Evolutionary conservation across 2,888 invertebrate species (phyloP).

Genomic region (Brachyptera putata): DNA sequence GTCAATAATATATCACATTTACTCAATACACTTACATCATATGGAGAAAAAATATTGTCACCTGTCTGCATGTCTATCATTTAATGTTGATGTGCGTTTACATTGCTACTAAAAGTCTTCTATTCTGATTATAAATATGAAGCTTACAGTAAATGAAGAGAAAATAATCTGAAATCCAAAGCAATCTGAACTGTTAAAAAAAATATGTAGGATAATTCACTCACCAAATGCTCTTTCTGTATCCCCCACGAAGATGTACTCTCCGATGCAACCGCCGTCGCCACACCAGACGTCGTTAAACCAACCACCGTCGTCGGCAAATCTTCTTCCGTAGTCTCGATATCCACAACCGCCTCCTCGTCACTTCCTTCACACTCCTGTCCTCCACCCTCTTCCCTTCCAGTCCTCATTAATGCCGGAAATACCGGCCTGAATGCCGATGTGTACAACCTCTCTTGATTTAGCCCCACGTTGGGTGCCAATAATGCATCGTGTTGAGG

Average conservation of each 20-base stretch:
- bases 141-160: too few relatives aligned
- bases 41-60: too few relatives aligned
- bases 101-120: too few relatives aligned
- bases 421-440: conserved; percentile 59
- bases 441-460: conserved; percentile 44
- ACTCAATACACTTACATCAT: too few relatives aligned
- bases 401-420: conserved; percentile 37
- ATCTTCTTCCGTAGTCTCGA: conserved; percentile 81
- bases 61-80: too few relatives aligned
- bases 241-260: background rate
- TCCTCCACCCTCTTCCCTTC: background rate
- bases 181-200: too few relatives aligned
- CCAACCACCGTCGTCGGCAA: conserved; percentile 39
- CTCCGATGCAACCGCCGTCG: background rate
- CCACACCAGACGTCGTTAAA: too few relatives aligned
- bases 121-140: too few relatives aligned
- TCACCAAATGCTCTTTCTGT: background rate
- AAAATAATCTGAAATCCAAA: too few relatives aligned
- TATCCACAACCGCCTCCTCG: conserved; percentile 79
- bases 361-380: conserved; percentile 44
- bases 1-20: too few relatives aligned
- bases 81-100: too few relatives aligned
- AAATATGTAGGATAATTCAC: too few relatives aligned
- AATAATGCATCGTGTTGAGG: conserved; percentile 30
- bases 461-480: conserved; percentile 32